Percentiles rank a stretch among this genome's conserved stretches.
These are phyloP conservation scores for Ceratina australensis DNA, from an alignment of 1,140 invertebrate genomes.

Conservation along the genomic window DNA sequence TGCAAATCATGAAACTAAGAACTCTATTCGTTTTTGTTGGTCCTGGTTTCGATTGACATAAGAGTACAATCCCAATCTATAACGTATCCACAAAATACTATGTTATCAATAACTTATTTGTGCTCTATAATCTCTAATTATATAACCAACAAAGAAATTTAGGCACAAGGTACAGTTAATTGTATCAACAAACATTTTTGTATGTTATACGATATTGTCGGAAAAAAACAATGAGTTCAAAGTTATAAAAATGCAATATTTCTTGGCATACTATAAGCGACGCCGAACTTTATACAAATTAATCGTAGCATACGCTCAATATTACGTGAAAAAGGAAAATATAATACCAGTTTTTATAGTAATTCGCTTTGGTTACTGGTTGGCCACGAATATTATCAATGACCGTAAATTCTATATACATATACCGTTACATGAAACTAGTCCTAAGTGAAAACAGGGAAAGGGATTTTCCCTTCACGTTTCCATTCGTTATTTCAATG, in stretches of 20 bases:
- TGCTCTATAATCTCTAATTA: not conserved
- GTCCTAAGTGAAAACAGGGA: not conserved
- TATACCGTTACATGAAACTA: not conserved
- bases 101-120: too few relatives aligned
- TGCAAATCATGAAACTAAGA: too few relatives aligned
- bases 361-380: constrained; percentile 20
- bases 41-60: not conserved
- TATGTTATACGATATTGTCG: not conserved
- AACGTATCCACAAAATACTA: too few relatives aligned
- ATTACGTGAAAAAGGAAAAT: constrained; percentile 2
- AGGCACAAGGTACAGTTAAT: constrained; percentile 2
- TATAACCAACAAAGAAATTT: not conserved
- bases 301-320: not conserved
- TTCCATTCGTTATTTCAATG: constrained; percentile 29
- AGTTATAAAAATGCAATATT: constrained; percentile 28
- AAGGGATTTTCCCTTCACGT: not conserved
- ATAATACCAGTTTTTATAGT: not conserved
- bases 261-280: not conserved
- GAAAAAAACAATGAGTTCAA: constrained; percentile 1
- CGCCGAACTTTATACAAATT: too few relatives aligned
- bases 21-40: too few relatives aligned
- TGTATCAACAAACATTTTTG: not conserved
- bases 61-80: not conserved
- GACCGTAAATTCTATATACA: constrained; percentile 4
- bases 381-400: not conserved